Evolutionary conservation across 2,797 vertebrate species (phyloP).

Genomic region (Gallinago solitaria): DNA sequence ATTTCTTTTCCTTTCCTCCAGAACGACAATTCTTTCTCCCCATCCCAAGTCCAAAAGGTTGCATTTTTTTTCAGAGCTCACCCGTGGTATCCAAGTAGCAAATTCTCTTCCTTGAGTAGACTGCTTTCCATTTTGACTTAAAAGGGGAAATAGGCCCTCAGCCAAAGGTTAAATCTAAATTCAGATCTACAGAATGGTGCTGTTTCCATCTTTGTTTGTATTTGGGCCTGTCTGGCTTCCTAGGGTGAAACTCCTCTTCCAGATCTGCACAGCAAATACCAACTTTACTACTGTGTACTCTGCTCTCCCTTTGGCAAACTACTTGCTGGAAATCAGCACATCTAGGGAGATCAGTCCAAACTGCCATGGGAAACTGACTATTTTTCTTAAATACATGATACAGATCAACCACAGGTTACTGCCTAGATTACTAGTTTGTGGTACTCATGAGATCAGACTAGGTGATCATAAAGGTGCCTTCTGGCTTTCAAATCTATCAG

Average conservation of each 20-base stretch:
- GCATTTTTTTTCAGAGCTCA: conserved; percentile 21
- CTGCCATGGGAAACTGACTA: conserved; percentile 65
- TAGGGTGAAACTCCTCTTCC: conserved; percentile 47
- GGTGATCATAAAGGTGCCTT: conserved; percentile 62
- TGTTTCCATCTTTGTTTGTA: conserved; percentile 61
- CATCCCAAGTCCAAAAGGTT: not conserved
- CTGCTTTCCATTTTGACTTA: not conserved
- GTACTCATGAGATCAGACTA: conserved; percentile 63
- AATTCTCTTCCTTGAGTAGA: not conserved
- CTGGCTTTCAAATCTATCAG: conserved; percentile 54
- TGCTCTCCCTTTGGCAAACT: conserved; percentile 36
- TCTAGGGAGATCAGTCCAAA: conserved; percentile 51
- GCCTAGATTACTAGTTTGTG: conserved; percentile 46
- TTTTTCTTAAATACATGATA: conserved; percentile 59
- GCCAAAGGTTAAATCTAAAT: conserved; percentile 50
- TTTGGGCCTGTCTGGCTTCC: conserved; percentile 60
- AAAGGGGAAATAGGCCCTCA: conserved; percentile 28
- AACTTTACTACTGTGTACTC: conserved; percentile 7
- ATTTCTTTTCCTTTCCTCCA: not conserved
- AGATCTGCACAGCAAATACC: conserved; percentile 37
- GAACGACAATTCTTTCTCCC: not conserved
- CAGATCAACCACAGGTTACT: conserved; percentile 56
- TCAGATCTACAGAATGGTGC: conserved; percentile 27
- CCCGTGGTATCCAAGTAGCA: not conserved
- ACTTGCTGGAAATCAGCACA: conserved; percentile 34